Base-by-base conservation (phyloP, 2,113 vertebrate species). In the Myotis davidii region DNA sequence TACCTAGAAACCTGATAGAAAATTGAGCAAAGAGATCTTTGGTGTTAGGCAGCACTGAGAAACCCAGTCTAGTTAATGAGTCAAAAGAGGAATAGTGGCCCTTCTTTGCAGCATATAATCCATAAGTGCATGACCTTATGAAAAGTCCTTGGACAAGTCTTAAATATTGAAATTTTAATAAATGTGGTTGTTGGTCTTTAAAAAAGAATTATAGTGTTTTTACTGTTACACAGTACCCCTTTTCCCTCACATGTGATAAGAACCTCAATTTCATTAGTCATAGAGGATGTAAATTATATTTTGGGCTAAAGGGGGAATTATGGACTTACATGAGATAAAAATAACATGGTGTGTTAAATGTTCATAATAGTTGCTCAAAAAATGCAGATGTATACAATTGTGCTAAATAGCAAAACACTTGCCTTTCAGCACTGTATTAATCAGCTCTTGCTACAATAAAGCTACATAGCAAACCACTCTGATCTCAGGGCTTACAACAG, bases 81-180 rank as follows among this genome's bases (percentile, higher is more conserved):
- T 77, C 48, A 69, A 48, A 88, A 83, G 79, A 85, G 59, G 72
- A 89, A 77, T 6, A 17, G 14, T 52, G 20, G 1, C 18, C 32
- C 10, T 64, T 9, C 61, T 50, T 77, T 61, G 32, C 25, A 34
- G 8, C 52, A 12, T 0, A 50, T 76, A 64, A 72, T 56, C 42
- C 16, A 13, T 39, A 48, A 83, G 72, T 74, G 1, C 12, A 45
- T 48, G 14, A 61, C 52, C 20, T 72, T 61, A 48, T 18, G 21
- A 54, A 70, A 94, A 84, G 5, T 61, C n/a, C 34, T 74, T 67
- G 32, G 42, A 84, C 9, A 65, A 45, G 7, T 84, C 32, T 95
- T 83, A 54, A 72, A 74, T 84, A 32, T 87, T 94, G 65, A 69
- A 90, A 72, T 65, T 45, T 90, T 45, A 94, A 37, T 85, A 65